Evolutionary conservation across 2,888 invertebrate species (phyloP), one percentile per base, ranked within the genome.

Genomic region (Andrena haemorrhoa): DNA sequence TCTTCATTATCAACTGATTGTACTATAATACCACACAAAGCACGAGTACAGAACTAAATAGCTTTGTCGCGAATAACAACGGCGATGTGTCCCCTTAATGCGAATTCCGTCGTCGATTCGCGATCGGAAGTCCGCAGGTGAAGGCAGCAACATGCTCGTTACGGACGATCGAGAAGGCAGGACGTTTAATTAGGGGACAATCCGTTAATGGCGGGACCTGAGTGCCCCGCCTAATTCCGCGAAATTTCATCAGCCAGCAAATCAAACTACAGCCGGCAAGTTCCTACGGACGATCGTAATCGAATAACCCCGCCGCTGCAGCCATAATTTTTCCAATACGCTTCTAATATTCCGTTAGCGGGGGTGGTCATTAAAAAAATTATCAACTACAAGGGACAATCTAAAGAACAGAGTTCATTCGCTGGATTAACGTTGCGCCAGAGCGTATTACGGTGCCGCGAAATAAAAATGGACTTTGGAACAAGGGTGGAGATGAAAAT

Each of bases 121-220:
- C 71, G 49, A 12, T 31, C 60, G 35, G 49, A 35, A 6, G 20
- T 29, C 41, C 63, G 26, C 16, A 41, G 41, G 26, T 8, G 56
- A 60, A 63, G 35, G 29, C 5, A 12, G 26, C 16, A 60, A 68
- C 47, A 29, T 49, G 29, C n/a, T 41, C 58, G 63, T 85, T 75
- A 70, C 26, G 31, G 66, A 12, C 49, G 70, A 75, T 82, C 63
- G 66, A 29, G 73, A 33, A 58, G 63, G 72, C 53, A 41, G 56
- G 63, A 58, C 58, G 66, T 79, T 79, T 80, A 86, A 85, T 85
- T 86, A 75, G 71, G 61, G 71, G 65, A 83, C 86, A 86, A 86
- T 84, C 86, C 68, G 79, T 86, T 83, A 79, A 83, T 84, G 60
- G 61, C 31, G 60, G 51, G 47, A 7, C 26, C 26, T 26, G 56